A percentile compares a stretch with the other conserved stretches of the same genome.
phyloP scores from a whole-genome alignment of 2,888 invertebrate species.

The Drosophila limbata region DNA sequence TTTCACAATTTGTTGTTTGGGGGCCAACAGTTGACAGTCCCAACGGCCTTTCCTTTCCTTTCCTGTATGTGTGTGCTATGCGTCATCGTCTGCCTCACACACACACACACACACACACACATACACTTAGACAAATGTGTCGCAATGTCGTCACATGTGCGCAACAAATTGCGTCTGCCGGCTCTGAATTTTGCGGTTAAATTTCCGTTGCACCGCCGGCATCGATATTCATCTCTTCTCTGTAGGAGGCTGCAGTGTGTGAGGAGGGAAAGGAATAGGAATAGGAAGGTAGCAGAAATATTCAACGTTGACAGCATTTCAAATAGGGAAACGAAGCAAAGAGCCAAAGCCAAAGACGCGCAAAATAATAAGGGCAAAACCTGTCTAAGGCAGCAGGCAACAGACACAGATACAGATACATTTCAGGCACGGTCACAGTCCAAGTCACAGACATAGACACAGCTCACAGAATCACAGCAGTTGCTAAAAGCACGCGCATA shows the following conservation, averaged over 20 bases:
- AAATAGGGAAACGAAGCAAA: conserved; percentile 43
- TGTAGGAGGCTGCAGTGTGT: background rate
- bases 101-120: background rate
- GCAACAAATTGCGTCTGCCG: conserved; percentile 80
- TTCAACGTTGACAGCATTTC: conserved; percentile 71
- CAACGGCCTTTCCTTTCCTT: conserved; percentile 27
- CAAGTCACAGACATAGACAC: background rate
- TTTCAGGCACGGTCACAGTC: background rate
- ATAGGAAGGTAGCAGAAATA: conserved; percentile 2
- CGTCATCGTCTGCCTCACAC: conserved; percentile 50
- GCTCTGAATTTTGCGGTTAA: conserved; percentile 77
- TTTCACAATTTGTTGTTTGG: conserved; percentile 66
- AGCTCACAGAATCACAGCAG: conserved; percentile 21
- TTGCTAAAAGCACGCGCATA: conserved; percentile 25
- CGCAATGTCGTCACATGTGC: conserved; percentile 63
- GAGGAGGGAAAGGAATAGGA: background rate
- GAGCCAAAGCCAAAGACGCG: conserved; percentile 46
- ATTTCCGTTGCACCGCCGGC: conserved; percentile 71
- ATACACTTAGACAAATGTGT: conserved; percentile 22
- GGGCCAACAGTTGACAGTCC: conserved; percentile 57
- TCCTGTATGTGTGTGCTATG: conserved; percentile 34
- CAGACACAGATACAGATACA: background rate
- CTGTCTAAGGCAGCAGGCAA: conserved; percentile 24
- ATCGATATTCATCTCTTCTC: conserved; percentile 39
- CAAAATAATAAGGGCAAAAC: conserved; percentile 50